Conservation (phyloP, 2,113 vertebrate genomes). For the Tupaia tana region DNA sequence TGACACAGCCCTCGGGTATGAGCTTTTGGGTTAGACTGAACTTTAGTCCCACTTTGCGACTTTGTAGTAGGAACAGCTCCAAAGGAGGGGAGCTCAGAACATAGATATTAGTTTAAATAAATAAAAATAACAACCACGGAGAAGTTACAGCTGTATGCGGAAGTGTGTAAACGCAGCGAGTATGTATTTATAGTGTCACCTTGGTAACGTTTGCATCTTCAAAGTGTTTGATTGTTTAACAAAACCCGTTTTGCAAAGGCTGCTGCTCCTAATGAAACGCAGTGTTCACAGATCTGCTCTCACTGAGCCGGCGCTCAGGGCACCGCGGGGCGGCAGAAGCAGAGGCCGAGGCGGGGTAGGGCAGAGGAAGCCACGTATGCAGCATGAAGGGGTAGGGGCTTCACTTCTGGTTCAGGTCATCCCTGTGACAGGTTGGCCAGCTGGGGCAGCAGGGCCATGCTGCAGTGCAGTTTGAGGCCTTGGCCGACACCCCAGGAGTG, state of each 20-base stretch:
- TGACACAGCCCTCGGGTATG: no score
- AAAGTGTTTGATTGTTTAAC: not conserved
- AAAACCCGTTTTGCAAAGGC: not conserved
- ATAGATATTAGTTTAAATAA: not conserved
- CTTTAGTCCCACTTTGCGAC: not conserved
- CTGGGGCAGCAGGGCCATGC: no score
- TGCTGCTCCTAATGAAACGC: not conserved
- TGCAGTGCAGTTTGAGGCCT: not conserved
- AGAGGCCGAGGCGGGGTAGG: not conserved
- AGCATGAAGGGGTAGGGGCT: not conserved
- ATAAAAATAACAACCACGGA: not conserved
- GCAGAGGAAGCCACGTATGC: not conserved
- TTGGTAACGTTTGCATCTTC: not conserved
- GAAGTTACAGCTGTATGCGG: not conserved
- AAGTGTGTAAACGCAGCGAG: not conserved
- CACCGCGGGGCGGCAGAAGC: not conserved
- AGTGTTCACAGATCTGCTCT: not conserved
- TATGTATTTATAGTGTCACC: not conserved
- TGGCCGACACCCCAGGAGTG: no score
- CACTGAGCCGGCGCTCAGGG: not conserved
- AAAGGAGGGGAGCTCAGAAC: not conserved
- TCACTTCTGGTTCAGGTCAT: not conserved
- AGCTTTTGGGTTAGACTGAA: not conserved
- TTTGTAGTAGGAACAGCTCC: not conserved
- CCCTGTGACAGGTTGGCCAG: no score